Evolutionary conservation across 2,888 invertebrate genomes (phyloP), one percentile per base, ranked within the genome.

Genomic region (Vanessa cardui): DNA sequence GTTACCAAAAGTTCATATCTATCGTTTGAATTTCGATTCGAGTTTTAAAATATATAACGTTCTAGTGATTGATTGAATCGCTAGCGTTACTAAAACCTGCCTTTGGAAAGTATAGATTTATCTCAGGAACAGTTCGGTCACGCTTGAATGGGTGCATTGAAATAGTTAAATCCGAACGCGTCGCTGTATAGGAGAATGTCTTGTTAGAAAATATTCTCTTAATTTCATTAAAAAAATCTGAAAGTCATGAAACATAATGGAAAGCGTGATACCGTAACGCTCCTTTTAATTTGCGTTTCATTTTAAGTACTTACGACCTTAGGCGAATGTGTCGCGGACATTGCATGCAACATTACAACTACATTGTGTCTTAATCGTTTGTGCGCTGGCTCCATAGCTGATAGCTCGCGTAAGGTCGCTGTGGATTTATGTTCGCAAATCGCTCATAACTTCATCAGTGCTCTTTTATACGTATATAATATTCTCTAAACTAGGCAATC

Each of bases 281-380:
- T 33, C 49, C 54, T 64, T 64, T 56, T 66, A 50, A 46, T 61
- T 58, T 66, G 52, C 62, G 63, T 58, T 15, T 54, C 31, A 69
- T 61, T 58, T 49, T 49, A 64, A 47, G 49, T 47, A 64, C 44
- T 26, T 26, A 3, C 56, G 61, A 44, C 61, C 63, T 66, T 12
- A 12, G 12, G 39, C 60, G 26, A 50, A 46, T 60, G 64, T 61
- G 49, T 49, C 46, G 20, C 58, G 50, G 12, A 69, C 47, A 65
- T 63, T 66, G 47, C 63, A 58, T 47, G 61, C 67, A 69, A 71
- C 69, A 71, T 66, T 66, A 72, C 60, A 52, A 59, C 76, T 77
- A 79, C 74, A 77, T 72, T 79, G 76, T 82, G 73, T 75, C 77
- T 72, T 77, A 77, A 74, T 79, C 78, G 76, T 76, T 77, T 72